Base-by-base conservation (phyloP, 2,113 vertebrate species). In the Petrocephalus microphthalmus region DNA sequence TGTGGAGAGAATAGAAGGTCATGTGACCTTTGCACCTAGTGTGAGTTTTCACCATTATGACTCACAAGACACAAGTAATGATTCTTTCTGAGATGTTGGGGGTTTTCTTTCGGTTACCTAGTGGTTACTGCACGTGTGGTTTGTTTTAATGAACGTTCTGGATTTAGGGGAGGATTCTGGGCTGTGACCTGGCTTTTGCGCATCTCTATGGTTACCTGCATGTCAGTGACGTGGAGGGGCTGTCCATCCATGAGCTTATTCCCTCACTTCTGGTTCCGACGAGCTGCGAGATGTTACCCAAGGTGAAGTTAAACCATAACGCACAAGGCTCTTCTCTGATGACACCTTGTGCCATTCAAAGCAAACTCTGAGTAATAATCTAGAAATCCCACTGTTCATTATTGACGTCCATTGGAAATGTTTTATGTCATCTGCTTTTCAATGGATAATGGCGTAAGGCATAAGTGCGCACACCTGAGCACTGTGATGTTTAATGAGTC, bases 111-210 rank as follows among this genome's bases (percentile, higher is more conserved):
- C 17, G 33, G 33, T 33, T 78, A 42, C 33, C 4, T 0, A 29
- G 64, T 57, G 17, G 22, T 81, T 82, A 17, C 11, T 52, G 86
- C 20, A n/a, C 88, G 13, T 87, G 87, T 11, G 7, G 8, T 45
- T 64, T 47, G 47, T 86, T 83, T 84, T 78, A n/a, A 51, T 57
- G 33, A 71, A 22, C 7, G 1, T 45, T 89, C 17, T 88, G 7
- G n/a, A 89, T 92, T 88, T 88, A 99, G 98, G 97, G 97, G 49
- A 93, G 86, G 25, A 94, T 99, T 91, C 92, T 95, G 2, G 94
- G 94, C 0, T 99, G 97, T 89, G 97, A 99, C 88, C 88, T 91
- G 17, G 92, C 94, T 29, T 99, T 98, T 91, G 96, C 97, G 10
- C 94, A 96, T 90, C 95, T 99, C 84, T 95, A 96, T 90, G 97